Conservation (phyloP, 2,888 invertebrate genomes). For the Trimorus sp. region DNA sequence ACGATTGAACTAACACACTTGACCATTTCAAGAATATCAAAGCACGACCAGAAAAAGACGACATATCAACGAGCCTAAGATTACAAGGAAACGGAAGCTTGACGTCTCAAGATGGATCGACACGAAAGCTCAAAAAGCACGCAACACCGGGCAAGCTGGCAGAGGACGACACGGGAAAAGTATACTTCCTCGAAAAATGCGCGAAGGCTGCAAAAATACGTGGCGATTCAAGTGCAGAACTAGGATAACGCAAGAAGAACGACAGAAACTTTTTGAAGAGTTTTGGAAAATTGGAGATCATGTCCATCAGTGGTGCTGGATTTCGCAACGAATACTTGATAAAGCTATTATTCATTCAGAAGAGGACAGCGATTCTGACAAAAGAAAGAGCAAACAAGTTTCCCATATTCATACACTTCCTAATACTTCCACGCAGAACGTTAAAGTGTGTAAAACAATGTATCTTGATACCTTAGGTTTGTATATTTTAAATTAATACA, state of each 20-base stretch:
- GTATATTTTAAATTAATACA: no score
- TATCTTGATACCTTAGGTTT: constrained; percentile 9
- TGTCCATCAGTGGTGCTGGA: constrained; percentile 1
- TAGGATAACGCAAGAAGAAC: neutral
- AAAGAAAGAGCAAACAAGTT: no score
- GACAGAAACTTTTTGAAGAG: neutral
- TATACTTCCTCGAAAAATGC: neutral
- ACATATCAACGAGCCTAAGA: neutral
- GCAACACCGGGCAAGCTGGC: neutral
- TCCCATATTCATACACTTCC: no score
- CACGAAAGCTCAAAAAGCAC: neutral
- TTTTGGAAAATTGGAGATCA: constrained; percentile 4
- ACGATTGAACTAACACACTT: no score
- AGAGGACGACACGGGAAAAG: neutral
- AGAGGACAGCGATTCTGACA: neutral
- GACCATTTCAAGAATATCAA: no score
- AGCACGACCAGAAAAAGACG: no score
- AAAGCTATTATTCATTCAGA: neutral
- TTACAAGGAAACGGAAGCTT: constrained; percentile 6
- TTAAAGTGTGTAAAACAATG: constrained; percentile 6
- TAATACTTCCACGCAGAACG: no score
- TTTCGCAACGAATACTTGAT: neutral
- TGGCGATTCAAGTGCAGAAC: neutral
- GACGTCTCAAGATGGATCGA: neutral
- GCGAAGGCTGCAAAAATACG: neutral